Evolutionary conservation across 2,797 vertebrate genomes (phyloP).

Genomic region (Thamnophis elegans): DNA sequence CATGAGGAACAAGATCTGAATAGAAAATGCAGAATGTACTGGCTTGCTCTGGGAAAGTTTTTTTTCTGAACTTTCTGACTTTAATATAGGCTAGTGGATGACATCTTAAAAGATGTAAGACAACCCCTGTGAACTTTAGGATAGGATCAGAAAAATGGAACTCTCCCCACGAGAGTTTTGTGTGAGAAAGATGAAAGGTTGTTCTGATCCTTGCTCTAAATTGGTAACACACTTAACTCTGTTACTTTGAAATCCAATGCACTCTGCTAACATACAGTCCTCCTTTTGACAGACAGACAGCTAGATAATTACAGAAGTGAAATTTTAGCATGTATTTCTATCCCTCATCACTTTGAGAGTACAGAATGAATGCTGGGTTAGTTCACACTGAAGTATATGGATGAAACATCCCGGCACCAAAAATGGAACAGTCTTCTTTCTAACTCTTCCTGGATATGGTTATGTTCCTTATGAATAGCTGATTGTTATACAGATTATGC

Average conservation of each 20-base stretch:
- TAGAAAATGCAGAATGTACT: background rate
- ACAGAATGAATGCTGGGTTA: background rate
- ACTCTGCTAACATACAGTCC: background rate
- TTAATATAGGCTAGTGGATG: accelerated
- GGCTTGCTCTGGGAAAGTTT: background rate
- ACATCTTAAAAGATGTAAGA: background rate
- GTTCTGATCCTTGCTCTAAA: background rate
- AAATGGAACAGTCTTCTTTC: slow-evolving; percentile 4
- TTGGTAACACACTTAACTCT: accelerated
- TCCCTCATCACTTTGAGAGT: background rate
- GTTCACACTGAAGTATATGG: background rate
- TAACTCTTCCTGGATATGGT: background rate
- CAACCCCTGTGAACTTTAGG: background rate
- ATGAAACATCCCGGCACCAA: background rate
- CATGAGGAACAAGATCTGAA: background rate
- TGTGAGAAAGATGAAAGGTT: accelerated
- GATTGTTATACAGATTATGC: background rate
- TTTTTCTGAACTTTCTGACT: accelerated
- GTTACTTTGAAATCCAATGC: background rate
- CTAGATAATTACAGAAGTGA: background rate
- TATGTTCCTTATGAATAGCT: background rate
- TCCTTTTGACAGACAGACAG: slow-evolving; percentile 7
- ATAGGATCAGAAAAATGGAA: background rate
- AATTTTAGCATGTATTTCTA: background rate
- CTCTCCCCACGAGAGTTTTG: background rate